Evolutionary conservation across 2,888 invertebrate species (phyloP), one percentile per base, ranked within the genome.

Genomic region (Apamea crenata): DNA sequence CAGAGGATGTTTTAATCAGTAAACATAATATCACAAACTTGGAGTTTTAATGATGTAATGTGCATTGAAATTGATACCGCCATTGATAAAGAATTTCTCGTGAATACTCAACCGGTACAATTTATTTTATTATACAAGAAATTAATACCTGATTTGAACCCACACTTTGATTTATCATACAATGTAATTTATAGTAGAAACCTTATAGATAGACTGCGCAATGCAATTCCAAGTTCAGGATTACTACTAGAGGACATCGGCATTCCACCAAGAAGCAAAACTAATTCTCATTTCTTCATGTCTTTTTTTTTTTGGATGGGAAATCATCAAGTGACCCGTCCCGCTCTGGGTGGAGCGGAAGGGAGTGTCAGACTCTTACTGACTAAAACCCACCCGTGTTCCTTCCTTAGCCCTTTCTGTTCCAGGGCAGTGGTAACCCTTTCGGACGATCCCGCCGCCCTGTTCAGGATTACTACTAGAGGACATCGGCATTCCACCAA

Each of bases 131-230:
- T 56, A 4, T 25, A 56, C 25, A 56, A 56, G n/a, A 59, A 14
- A 59, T 59, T n/a, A 59, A 59, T n/a, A 25, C 5, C 56, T 4
- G 12, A 14, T 53, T 59, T 59, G n/a, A 59, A 59, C 56, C n/a
- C n/a, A n/a, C n/a, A 59, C 56, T n/a, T 50, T 44, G 7, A 66
- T 81, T 74, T 53, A 67, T 25, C 16, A 44, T 50, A 8, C 59
- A 59, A 72, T 59, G 18, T 47, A 59, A 67, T 81, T 74, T 69
- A 63, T 74, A 18, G 47, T 47, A 56, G 61, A 81, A 75, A 75
- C 16, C 10, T 63, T 63, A 44, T 10, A 53, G 25, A 71, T 18
- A 40, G 40, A 36, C 32, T 44, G 50, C 16, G 32, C 44, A 72
- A 10, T 47, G 16, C 6, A 32, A 65, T 53, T 1, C 21, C 61